Evolutionary conservation across 2,113 vertebrate species (phyloP), one percentile per base, ranked within the genome.

Genomic region (Leucopsar rothschildi): DNA sequence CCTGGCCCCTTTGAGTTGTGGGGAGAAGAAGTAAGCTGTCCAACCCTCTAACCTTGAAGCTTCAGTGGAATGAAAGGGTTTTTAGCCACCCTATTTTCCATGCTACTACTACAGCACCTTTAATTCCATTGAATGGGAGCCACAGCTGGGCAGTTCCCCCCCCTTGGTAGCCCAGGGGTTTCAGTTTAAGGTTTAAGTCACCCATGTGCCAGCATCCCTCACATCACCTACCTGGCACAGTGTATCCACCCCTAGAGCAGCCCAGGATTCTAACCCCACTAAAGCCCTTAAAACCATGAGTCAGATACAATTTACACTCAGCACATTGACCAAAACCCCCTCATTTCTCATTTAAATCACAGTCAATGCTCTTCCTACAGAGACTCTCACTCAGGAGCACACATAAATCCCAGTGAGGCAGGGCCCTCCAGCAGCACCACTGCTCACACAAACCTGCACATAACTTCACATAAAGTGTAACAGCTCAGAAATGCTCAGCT

Each of bases 121-220:
- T 9, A 44, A 12, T n/a, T 61, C 5, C 13, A 40, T 49, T 57
- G 45, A 57, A 13, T 4, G 29, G 2, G 12, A 66, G 6, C 19
- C 29, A 60, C 16, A 63, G 6, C 3, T 33, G 7, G 7, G 6
- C 4, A 16, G n/a, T 3, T 8, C 9, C 1, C 0, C 5, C 6
- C 20, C 21, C 57, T 80, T 35, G 12, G 8, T 18, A 45, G 2
- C 5, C 15, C 59, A 35, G 40, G 7, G 6, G 13, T 37, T 75
- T n/a, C n/a, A 42, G 12, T 9, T 72, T 14, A 57, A 53, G 8
- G 12, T 44, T 73, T 37, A 53, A 70, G 6, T 50, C 25, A 64
- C 16, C 15, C 27, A 15, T 0, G 0, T 4, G 1, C 6, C 15
- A 80, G 5, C 31, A 80, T 2, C 8, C 45, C 37, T 25, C 11